Conservation (phyloP, 53 echinoderm and acorn worm species). For the Antedon mediterranea region DNA sequence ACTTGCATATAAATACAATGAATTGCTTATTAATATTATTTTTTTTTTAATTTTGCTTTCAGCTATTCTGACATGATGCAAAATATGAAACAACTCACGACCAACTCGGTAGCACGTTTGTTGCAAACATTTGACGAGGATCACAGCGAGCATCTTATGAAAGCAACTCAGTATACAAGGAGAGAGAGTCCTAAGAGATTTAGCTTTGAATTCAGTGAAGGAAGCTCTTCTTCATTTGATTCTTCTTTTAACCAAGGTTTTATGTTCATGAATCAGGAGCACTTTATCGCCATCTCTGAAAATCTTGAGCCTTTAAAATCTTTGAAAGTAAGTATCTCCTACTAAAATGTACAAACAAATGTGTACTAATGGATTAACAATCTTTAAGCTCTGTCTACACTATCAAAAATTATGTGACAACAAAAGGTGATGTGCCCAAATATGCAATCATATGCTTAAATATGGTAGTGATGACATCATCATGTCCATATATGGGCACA, state of each 20-base stretch:
- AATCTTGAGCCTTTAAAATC: conserved; percentile 56
- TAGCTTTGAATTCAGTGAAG: conserved; percentile 58
- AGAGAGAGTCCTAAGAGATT: conserved; percentile 22
- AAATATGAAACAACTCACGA: conserved; percentile 49
- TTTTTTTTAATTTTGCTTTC: not conserved
- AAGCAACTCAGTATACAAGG: conserved; percentile 11
- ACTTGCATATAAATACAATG: not conserved
- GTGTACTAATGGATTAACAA: no score
- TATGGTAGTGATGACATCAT: no score
- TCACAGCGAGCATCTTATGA: conserved; percentile 13
- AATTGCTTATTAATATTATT: no score
- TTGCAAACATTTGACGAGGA: conserved; percentile 63
- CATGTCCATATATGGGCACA: no score
- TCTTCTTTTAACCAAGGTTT: conserved; percentile 63
- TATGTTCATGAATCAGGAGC: conserved; percentile 89
- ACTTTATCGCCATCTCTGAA: conserved; percentile 69
- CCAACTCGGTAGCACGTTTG: conserved; percentile 72
- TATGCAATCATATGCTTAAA: no score
- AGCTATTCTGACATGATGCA: conserved; percentile 76
- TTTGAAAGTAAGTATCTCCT: conserved; percentile 33
- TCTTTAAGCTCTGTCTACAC: no score
- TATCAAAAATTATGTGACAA: no score
- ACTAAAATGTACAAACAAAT: no score
- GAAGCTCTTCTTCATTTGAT: conserved; percentile 63
- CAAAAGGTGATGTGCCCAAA: no score